A percentile compares a stretch with the other conserved stretches of the same genome.
Evolutionary conservation across 2,888 invertebrate genomes (phyloP).

Genomic region (Pterostichus madidus): DNA sequence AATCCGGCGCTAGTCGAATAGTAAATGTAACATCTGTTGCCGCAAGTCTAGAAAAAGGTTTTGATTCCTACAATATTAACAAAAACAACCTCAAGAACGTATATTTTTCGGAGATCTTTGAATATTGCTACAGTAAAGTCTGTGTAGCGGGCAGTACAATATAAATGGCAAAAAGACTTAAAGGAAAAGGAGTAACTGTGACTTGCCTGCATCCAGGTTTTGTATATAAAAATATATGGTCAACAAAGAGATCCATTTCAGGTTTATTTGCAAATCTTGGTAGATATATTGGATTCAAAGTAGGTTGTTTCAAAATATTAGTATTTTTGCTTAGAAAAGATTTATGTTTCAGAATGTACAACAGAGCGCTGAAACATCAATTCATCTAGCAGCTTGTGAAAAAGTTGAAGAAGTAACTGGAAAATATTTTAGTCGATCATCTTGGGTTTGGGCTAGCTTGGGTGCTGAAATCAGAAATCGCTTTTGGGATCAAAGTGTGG

Average conservation of each 20-base stretch:
- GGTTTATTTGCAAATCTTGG: conserved; percentile 68
- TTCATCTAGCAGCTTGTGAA: conserved; percentile 88
- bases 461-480: conserved; percentile 85
- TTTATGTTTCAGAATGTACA: conserved; percentile 83
- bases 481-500: conserved; percentile 91
- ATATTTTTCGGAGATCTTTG: too few species aligned
- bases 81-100: too few species aligned
- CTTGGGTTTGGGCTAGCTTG: conserved; percentile 79
- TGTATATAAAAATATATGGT: conserved; percentile 66
- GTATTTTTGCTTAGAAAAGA: too few species aligned
- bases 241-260: conserved; percentile 67
- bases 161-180: conserved; percentile 73
- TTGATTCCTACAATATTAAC: conserved; percentile 65
- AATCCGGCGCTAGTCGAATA: conserved; percentile 74
- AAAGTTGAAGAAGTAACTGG: conserved; percentile 85
- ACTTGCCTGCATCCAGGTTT: conserved; percentile 76
- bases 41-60: conserved; percentile 41
- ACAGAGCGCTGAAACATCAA: conserved; percentile 90
- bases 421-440: conserved; percentile 86
- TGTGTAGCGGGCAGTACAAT: conserved; percentile 74
- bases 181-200: conserved; percentile 73
- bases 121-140: conserved; percentile 72
- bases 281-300: too few species aligned
- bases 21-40: conserved; percentile 73
- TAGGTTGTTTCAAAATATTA: too few species aligned